These are phyloP conservation scores for Lerema accius DNA, from an alignment of 1,140 invertebrate species.

Conservation along the genomic window DNA sequence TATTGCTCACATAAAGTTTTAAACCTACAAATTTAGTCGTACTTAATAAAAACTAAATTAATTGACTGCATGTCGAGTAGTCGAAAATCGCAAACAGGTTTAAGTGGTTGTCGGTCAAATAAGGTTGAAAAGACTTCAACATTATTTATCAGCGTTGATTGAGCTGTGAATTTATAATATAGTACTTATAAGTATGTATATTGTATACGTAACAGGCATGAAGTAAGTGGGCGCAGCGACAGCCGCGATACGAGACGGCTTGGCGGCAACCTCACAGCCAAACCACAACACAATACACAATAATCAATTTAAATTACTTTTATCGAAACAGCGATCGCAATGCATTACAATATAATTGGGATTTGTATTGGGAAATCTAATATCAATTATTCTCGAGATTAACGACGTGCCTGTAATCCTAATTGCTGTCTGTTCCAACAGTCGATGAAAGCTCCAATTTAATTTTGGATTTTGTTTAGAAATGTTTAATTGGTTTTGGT, in stretches of 20 bases:
- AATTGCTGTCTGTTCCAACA: too few relatives aligned
- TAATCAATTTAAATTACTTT: constrained; percentile 31
- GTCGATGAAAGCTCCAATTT: too few relatives aligned
- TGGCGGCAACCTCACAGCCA: constrained; percentile 40
- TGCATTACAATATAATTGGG: constrained; percentile 13
- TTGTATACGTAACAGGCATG: constrained; percentile 39
- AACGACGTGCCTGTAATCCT: neutral
- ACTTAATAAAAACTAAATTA: neutral
- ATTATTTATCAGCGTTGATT: constrained; percentile 33
- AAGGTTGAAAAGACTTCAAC: constrained; percentile 21
- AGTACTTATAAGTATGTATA: constrained; percentile 13
- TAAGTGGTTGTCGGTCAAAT: constrained; percentile 28
- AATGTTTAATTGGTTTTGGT: too few relatives aligned
- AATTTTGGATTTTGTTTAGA: too few relatives aligned
- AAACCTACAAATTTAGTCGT: neutral
- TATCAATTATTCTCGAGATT: neutral
- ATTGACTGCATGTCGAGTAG: constrained; percentile 2
- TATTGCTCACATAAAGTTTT: neutral
- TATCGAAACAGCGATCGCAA: constrained; percentile 25
- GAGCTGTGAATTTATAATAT: constrained; percentile 27
- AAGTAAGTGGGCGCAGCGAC: constrained; percentile 55
- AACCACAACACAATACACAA: constrained; percentile 36
- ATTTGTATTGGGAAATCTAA: constrained; percentile 3
- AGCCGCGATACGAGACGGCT: constrained; percentile 52
- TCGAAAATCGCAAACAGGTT: constrained; percentile 15